Evolutionary conservation across 2,888 invertebrate genomes (phyloP).

Genomic region (Calliscelio sp.): DNA sequence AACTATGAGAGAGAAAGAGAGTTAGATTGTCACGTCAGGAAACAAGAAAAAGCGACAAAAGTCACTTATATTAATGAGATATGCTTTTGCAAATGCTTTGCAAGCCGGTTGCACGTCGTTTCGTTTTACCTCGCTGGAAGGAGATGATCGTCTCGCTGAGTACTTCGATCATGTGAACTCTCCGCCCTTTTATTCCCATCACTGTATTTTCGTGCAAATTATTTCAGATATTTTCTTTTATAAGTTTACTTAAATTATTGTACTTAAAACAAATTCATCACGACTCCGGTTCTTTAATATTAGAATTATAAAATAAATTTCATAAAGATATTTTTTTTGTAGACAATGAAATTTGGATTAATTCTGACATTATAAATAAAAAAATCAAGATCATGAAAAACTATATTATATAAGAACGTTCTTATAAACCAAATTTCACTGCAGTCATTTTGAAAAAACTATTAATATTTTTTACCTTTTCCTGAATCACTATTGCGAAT

Average conservation of each 20-base stretch:
- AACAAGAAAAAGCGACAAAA: slow-evolving; percentile 36
- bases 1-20: no score
- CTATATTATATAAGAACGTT: no score
- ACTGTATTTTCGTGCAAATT: slow-evolving; percentile 88
- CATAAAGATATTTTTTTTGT: no score
- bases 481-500: slow-evolving; percentile 98
- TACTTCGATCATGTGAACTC: slow-evolving; percentile 99
- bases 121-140: slow-evolving; percentile 97
- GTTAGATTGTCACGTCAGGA: slow-evolving; percentile 11
- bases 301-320: background rate
- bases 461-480: slow-evolving; percentile 90
- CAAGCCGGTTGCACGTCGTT: slow-evolving; percentile 80
- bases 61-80: slow-evolving; percentile 52
- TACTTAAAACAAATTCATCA: no score
- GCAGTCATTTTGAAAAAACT: background rate
- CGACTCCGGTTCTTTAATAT: no score
- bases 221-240: slow-evolving; percentile 74
- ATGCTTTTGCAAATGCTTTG: slow-evolving; percentile 65
- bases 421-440: slow-evolving; percentile 14
- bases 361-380: background rate
- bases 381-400: slow-evolving; percentile 4
- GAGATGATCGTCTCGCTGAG: slow-evolving; percentile 99
- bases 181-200: slow-evolving; percentile 99
- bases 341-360: slow-evolving; percentile 12
- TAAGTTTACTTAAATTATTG: slow-evolving; percentile 19